Evolutionary conservation across 1,140 invertebrate species (phyloP).

Genomic region (Drosophila mojavensis): DNA sequence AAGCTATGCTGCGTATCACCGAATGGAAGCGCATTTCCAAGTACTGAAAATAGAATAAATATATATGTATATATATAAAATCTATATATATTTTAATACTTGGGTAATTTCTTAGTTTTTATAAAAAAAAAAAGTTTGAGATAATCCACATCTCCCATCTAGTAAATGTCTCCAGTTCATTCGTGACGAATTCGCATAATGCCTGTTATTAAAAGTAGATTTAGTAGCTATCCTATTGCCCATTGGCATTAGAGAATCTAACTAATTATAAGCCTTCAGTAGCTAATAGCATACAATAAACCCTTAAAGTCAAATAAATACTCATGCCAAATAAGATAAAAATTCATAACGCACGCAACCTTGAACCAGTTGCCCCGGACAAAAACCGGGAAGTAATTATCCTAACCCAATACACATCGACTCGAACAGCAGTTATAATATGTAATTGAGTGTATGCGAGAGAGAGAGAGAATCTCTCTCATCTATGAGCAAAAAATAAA

Average conservation of each 20-base stretch:
- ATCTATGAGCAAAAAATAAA: too few species aligned
- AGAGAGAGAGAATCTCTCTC: too few species aligned
- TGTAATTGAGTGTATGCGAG: background rate
- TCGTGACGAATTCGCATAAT: background rate
- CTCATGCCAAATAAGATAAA: background rate
- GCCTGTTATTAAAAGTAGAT: background rate
- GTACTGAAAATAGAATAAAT: conserved; percentile 86
- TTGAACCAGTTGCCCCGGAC: background rate
- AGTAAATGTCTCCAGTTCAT: background rate
- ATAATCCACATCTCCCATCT: background rate
- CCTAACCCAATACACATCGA: too few species aligned
- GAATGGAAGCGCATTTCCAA: conserved; percentile 89
- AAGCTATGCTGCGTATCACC: conserved; percentile 87
- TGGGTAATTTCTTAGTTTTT: too few species aligned
- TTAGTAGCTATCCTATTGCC: background rate
- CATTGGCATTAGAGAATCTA: background rate
- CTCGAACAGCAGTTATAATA: background rate
- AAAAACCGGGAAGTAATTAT: conserved; percentile 2
- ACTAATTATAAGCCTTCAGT: background rate
- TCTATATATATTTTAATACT: background rate
- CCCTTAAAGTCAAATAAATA: too few species aligned
- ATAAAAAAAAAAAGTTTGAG: too few species aligned
- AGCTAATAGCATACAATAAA: too few species aligned
- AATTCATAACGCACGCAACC: background rate
- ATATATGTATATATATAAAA: background rate